Evolutionary conservation across 1,140 invertebrate genomes (phyloP).

Genomic region (Stegodyphus mimosarum): DNA sequence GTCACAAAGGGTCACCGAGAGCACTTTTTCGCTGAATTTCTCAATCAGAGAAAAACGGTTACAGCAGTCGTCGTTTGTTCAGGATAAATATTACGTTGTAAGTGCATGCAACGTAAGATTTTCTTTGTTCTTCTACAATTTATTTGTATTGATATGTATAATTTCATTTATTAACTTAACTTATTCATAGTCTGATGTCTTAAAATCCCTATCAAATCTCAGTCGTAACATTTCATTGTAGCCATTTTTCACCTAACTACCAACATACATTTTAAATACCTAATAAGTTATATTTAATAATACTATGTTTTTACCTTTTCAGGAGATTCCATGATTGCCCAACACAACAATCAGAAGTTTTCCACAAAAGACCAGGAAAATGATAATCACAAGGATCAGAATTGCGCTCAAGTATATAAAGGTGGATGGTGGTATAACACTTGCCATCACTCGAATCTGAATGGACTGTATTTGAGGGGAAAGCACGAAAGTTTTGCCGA

Average conservation of each 20-base stretch:
- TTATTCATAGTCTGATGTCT: no score
- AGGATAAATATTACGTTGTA: no score
- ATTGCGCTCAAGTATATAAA: conserved; percentile 62
- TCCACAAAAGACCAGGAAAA: conserved; percentile 62
- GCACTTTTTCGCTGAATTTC: no score
- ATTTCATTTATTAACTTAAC: no score
- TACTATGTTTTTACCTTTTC: background rate
- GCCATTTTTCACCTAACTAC: background rate
- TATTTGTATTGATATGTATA: no score
- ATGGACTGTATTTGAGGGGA: conserved; percentile 59
- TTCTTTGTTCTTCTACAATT: no score
- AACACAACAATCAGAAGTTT: conserved; percentile 49
- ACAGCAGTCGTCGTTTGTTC: no score
- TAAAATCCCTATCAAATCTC: no score
- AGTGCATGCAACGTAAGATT: no score
- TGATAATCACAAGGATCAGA: conserved; percentile 3
- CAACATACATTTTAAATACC: background rate
- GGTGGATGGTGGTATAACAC: conserved; percentile 64
- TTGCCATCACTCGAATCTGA: conserved; percentile 63
- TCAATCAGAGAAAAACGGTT: no score
- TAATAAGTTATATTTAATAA: no score
- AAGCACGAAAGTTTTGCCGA: conserved; percentile 53
- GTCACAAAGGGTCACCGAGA: no score
- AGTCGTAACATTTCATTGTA: background rate
- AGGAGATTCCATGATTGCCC: conserved; percentile 13